Conservation (phyloP, 2,797 vertebrate genomes). For the Galaxias olidus region DNA sequence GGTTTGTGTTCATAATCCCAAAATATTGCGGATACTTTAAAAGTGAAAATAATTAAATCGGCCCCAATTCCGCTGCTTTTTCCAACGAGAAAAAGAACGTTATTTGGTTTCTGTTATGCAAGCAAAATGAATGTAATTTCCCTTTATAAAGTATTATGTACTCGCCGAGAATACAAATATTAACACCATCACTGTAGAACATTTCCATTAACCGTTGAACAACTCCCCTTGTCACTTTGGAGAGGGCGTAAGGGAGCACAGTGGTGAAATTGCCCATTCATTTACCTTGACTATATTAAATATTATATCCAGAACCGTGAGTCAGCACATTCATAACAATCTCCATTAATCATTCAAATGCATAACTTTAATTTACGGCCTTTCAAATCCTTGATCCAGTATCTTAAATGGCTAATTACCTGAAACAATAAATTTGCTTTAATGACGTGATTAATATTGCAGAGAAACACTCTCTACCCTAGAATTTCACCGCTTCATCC, state of each 20-base stretch:
- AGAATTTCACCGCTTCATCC: constrained; percentile 1
- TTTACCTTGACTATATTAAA: neutral
- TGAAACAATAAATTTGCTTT: constrained; percentile 10
- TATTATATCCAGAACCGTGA: neutral
- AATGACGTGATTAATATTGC: constrained; percentile 10
- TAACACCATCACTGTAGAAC: constrained; percentile 18
- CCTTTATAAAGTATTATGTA: constrained; percentile 24
- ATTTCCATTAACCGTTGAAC: neutral
- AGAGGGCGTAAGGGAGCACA: constrained; percentile 3
- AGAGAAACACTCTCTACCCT: constrained; percentile 2
- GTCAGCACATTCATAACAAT: neutral
- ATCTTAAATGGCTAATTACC: constrained; percentile 18
- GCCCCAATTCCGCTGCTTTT: no score
- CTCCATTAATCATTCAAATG: neutral
- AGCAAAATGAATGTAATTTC: constrained; percentile 39
- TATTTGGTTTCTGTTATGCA: no score
- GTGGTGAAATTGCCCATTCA: neutral
- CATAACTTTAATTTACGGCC: neutral
- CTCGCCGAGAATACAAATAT: constrained; percentile 33
- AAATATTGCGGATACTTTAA: no score
- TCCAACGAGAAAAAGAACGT: no score
- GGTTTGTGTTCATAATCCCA: no score
- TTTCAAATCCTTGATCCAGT: neutral
- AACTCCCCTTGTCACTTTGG: constrained; percentile 15
- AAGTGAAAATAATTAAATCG: no score